These are phyloP conservation scores for Eulemur coronatus DNA, from an alignment of 2,797 vertebrate genomes.

Conservation along the genomic window DNA sequence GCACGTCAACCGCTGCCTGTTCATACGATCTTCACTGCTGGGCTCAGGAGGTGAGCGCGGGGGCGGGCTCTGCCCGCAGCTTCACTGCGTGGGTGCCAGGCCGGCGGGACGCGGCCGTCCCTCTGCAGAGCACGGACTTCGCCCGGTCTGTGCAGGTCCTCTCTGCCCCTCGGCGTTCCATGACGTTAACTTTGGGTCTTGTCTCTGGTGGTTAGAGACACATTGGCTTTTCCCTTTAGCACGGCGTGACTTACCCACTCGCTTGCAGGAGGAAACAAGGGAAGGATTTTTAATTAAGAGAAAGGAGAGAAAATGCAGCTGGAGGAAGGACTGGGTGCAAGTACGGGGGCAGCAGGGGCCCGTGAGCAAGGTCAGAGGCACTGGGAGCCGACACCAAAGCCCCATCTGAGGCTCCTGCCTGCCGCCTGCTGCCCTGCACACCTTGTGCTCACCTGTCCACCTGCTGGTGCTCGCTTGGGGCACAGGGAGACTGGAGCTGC, in stretches of 20 bases:
- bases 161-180: not conserved
- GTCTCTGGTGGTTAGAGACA: not conserved
- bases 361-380: fast-evolving
- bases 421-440: not conserved
- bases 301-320: fast-evolving
- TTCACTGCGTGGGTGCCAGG: not conserved
- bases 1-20: slow-evolving; percentile 87
- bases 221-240: not conserved
- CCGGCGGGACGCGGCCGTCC: fast-evolving
- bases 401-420: not conserved
- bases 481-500: not conserved
- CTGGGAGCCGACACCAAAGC: no score
- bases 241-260: not conserved
- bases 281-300: not conserved
- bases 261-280: not conserved
- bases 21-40: slow-evolving; percentile 66
- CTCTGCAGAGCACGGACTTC: not conserved
- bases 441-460: fast-evolving
- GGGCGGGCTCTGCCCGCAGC: not conserved
- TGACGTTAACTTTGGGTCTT: not conserved
- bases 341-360: not conserved
- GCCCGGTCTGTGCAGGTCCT: not conserved
- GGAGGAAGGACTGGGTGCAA: fast-evolving
- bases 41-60: slow-evolving; percentile 78
- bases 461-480: not conserved